Evolutionary conservation across 2,797 vertebrate species (phyloP).

Genomic region (Acanthiza pusilla): DNA sequence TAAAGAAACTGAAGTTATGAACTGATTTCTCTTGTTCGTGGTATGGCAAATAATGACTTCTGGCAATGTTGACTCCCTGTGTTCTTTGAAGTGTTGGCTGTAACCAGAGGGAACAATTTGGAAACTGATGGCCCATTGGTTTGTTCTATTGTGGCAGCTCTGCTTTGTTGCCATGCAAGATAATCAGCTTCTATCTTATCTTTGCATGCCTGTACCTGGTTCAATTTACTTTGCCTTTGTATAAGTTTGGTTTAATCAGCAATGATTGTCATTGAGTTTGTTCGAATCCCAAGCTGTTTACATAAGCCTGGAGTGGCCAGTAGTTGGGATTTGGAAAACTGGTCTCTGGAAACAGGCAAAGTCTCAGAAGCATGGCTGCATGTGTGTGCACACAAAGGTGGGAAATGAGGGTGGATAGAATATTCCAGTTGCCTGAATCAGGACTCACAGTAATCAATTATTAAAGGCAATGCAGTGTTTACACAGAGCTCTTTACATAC

Average conservation of each 20-base stretch:
- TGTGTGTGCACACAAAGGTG: neutral
- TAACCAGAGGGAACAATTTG: neutral
- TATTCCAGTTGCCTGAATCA: neutral
- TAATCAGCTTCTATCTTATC: conserved; percentile 46
- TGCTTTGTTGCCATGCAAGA: neutral
- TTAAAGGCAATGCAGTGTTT: neutral
- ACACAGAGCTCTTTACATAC: neutral
- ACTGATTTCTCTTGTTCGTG: neutral
- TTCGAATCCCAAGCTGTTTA: neutral
- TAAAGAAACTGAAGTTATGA: neutral
- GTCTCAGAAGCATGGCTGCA: neutral
- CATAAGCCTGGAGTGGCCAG: neutral
- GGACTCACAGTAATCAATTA: neutral
- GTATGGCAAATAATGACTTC: neutral
- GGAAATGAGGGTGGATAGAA: neutral
- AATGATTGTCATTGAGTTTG: conserved; percentile 17
- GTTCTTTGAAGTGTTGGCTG: neutral
- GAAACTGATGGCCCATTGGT: neutral
- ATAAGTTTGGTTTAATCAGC: conserved; percentile 17
- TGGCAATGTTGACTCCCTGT: neutral
- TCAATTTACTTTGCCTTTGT: conserved; percentile 49
- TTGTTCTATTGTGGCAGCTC: neutral
- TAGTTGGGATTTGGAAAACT: neutral
- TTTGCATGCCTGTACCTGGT: neutral
- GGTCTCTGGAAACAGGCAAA: neutral